Base-by-base conservation (phyloP, 2,888 invertebrate species). In the Agonopterix arenella region DNA sequence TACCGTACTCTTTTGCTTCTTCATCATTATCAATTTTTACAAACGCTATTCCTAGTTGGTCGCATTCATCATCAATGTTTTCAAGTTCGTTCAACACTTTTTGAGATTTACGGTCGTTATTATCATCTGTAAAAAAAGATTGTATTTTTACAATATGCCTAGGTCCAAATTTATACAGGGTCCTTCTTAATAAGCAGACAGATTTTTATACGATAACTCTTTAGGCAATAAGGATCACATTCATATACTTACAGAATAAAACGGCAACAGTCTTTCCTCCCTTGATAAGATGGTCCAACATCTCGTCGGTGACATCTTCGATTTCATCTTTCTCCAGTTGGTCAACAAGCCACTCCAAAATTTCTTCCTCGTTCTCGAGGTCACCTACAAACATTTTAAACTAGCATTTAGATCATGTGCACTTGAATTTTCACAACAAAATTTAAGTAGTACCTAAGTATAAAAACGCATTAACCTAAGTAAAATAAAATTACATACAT, bases 31-130 rank as follows among this genome's bases (percentile, higher is more conserved):
- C 96, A 70, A 97, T 96, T 84, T 97, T 97, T 11, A 97, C 97
- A 84, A 97, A 97, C 57, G 95, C 95, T 73, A 97, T 94, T 57
- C 96, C 96, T 64, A 96, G 90, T 66, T 93, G 91, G 78, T 97
- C 96, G 83, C 96, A 96, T 86, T 97, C 97, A 78, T 97, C 97
- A 78, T 97, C 97, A 72, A 97, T 97, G 76, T 97, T 97, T 85
- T 97, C 97, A 65, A 97, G 83, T 89, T 97, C 97, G 78, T 93
- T 94, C 54, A 97, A 90, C 54, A 95, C 95, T 73, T 93, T 93
- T 76, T 96, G 95, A 43, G 96, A 96, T 83, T 94, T 96, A 64
- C 93, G 93, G 73, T 96, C 96, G 76, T 97, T 96, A 78, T 96
- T 95, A 72, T 97, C 96, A 90, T 96, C 96, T 97, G 66, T 36